Evolutionary conservation across 1,140 invertebrate genomes (phyloP).

Genomic region (Sipha flava): DNA sequence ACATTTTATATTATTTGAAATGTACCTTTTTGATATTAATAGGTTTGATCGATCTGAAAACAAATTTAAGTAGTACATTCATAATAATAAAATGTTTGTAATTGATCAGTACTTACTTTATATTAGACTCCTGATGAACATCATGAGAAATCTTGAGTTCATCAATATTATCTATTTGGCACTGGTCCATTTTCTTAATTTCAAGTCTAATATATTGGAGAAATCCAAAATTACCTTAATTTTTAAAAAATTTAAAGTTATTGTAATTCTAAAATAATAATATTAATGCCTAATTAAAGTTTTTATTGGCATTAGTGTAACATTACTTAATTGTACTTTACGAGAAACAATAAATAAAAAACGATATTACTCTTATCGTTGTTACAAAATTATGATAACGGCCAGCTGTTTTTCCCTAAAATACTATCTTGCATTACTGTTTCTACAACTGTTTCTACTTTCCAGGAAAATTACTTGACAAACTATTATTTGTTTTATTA

Average conservation of each 20-base stretch:
- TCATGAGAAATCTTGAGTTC: not conserved
- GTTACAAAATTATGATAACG: not conserved
- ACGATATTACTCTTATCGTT: not conserved
- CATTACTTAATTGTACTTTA: too few relatives aligned
- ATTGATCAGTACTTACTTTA: not conserved
- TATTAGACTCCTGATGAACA: not conserved
- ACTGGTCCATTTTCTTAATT: conserved; percentile 3
- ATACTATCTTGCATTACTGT: not conserved
- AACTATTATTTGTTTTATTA: not conserved
- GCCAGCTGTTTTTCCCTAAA: not conserved
- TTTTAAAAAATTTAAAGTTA: too few relatives aligned
- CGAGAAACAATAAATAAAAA: too few relatives aligned
- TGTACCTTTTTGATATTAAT: conserved; percentile 14
- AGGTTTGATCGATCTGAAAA: conserved; percentile 11
- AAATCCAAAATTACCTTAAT: not conserved
- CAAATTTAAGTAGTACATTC: not conserved
- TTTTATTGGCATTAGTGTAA: too few relatives aligned
- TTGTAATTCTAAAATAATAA: too few relatives aligned
- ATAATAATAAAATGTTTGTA: not conserved
- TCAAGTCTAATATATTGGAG: not conserved
- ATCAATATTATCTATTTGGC: not conserved
- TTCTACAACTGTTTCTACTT: too few relatives aligned
- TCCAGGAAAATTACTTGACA: not conserved
- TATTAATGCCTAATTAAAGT: too few relatives aligned
- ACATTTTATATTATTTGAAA: not conserved